Percentiles rank a stretch among this genome's conserved stretches.
These are phyloP conservation scores for Pyrrhia umbra DNA, from an alignment of 2,888 invertebrate species.

Conservation along the genomic window DNA sequence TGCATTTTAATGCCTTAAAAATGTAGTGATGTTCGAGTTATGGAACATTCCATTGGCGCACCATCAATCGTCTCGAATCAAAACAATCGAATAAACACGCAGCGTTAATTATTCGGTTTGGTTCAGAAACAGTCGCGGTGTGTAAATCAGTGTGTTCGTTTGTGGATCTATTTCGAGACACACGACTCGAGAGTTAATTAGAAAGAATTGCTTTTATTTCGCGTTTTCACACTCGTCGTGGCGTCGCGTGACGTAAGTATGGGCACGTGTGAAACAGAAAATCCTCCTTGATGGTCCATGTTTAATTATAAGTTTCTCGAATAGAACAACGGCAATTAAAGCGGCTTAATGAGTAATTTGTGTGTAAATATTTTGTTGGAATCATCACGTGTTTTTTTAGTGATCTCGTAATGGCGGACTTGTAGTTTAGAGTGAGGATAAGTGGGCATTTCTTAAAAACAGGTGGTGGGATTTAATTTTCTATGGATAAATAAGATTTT, in stretches of 20 bases:
- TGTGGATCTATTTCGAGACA: constrained; percentile 81
- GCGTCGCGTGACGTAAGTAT: constrained; percentile 80
- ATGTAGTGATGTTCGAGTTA: constrained; percentile 57
- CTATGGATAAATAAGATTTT: constrained; percentile 30
- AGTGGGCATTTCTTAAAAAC: constrained; percentile 46
- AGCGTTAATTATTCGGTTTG: constrained; percentile 86
- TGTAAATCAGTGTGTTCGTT: constrained; percentile 83
- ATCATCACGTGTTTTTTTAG: constrained; percentile 49
- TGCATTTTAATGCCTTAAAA: constrained; percentile 60
- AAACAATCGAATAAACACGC: constrained; percentile 88
- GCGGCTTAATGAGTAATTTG: constrained; percentile 62
- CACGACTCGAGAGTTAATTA: constrained; percentile 86
- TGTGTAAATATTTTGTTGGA: constrained; percentile 55
- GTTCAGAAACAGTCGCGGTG: constrained; percentile 83
- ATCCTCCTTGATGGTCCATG: constrained; percentile 78
- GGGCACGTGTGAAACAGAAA: constrained; percentile 74
- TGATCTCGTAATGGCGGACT: constrained; percentile 39
- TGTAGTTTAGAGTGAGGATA: constrained; percentile 43
- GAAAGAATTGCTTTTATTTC: constrained; percentile 90
- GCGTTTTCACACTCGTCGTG: constrained; percentile 85
- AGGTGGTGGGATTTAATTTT: constrained; percentile 44
- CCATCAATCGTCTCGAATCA: constrained; percentile 84
- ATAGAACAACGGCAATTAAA: constrained; percentile 72
- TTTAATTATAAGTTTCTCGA: constrained; percentile 73
- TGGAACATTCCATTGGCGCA: constrained; percentile 66